Evolutionary conservation across 2,888 invertebrate species (phyloP), one percentile per base, ranked within the genome.

Genomic region (Papilio gigon): DNA sequence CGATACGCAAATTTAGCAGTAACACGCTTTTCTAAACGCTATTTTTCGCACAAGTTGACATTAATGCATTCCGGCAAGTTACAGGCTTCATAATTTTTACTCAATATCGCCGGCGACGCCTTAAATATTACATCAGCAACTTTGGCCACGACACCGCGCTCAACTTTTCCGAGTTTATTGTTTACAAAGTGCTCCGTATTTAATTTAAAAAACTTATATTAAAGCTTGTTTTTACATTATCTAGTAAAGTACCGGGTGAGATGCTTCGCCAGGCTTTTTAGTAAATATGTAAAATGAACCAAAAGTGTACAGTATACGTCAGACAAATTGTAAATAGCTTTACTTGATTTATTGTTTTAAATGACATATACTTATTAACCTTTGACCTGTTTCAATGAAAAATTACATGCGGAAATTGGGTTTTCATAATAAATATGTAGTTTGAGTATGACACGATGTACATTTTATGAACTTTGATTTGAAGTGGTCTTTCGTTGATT

Each of bases 91-190:
- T 58, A 58, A 58, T 58, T 58, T 58, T 58, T 27, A 35, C 27
- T 58, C 30, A 58, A 58, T 33, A 58, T n/a, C 58, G 30, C 58
- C 58, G 33, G 12, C 53, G 33, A 35, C 58, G 33, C 33, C 58
- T 58, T 58, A 58, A 33, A 58, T 58, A 58, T 20, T 30, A 35
- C 20, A 11, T 58, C 35, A 58, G 58, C 30, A 58, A 33, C 17
- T 17, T 58, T 33, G 1, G n/a, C 44, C 17, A 9, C 33, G 58
- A 20, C 12, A 33, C 58, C 33, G 20, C 50, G 33, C 8, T 35
- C 2, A 35, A 11, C 33, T 58, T 33, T 58, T 4, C 9, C 11
- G 11, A 33, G 58, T 17, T 58, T 58, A 33, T 0, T 35, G 58
- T 58, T 30, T 58, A 33, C 33, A 58, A 58, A 58, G 4, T 27